Base-by-base conservation (phyloP, 2,888 invertebrate genomes). In the Linhomoeus sp. region DNA sequence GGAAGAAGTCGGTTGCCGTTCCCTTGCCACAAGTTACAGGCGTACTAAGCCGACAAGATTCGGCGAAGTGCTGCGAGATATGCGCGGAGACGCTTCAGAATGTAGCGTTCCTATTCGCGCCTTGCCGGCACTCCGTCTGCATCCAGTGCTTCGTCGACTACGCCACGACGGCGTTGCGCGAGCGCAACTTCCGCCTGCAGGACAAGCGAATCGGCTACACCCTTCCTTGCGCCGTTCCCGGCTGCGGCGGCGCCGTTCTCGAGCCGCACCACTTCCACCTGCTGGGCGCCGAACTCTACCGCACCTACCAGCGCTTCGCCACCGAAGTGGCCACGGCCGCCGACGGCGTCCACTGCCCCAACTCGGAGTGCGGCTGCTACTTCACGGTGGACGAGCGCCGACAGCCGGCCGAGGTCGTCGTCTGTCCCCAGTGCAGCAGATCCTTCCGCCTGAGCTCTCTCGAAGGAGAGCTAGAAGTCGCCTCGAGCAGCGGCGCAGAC, bases 241-340 rank as follows among this genome's bases (percentile, higher is more conserved):
- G 26, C 14, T 42, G 42, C 29, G 22, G 5, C 17, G 43, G 43
- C 17, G 3, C 3, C 23, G 19, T 43, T 9, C 12, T 15, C 36
- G 59, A 59, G 45, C 50, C 51, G 5, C 59, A 59, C 47, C 58
- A 58, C 43, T 56, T 58, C 44, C 51, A 52, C 35, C 17, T 59
- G 1, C 45, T 56, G 41, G 59, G 59, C 2, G 37, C 47, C n/a
- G 49, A 55, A 15, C 35, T 45, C 20, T 59, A 59, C 47, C 40
- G 49, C 20, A 49, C 53, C 29, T 59, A 54, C 42, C 59, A 59
- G 29, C 7, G 7, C 7, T 9, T 9, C 7, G 29, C 29, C 7
- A 12, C 29, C 7, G 7, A 29, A 29, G 29, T 12, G 29, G 29
- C 29, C 29, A 29, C 29, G 7, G 29, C 12, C 29, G 29, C 5